phyloP scores from a whole-genome alignment of 2,797 vertebrate species.

The Antrozous pallidus region DNA sequence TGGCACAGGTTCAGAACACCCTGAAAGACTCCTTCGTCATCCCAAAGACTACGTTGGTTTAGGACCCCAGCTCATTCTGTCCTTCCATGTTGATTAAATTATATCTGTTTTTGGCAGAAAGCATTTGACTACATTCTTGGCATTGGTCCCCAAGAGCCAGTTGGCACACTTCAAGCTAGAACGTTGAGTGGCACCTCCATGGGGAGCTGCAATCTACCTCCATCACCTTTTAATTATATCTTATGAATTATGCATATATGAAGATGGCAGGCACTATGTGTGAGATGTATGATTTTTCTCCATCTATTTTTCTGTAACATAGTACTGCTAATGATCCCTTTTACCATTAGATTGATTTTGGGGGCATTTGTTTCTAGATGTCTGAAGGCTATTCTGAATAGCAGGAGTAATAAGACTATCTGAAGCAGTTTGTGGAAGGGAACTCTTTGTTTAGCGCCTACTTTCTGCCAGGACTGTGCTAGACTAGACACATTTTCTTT shows the following conservation, averaged over 20 bases:
- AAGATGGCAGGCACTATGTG: not conserved
- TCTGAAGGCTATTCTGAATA: not conserved
- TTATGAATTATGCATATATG: conserved; percentile 40
- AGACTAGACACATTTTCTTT: not conserved
- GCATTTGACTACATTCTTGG: not conserved
- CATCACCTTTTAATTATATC: conserved; percentile 43
- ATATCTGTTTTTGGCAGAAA: conserved; percentile 35
- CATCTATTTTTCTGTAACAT: not conserved
- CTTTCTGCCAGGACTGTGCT: not conserved
- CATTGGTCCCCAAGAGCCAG: not conserved
- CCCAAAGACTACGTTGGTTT: not conserved
- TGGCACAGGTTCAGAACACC: not conserved
- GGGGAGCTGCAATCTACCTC: not conserved
- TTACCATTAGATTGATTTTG: not conserved
- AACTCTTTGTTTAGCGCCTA: not conserved
- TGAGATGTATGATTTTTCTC: not conserved
- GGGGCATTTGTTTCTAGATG: not conserved
- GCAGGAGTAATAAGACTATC: not conserved
- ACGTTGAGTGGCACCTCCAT: not conserved
- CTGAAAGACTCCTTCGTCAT: not conserved
- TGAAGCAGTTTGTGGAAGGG: not conserved
- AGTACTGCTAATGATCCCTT: not conserved
- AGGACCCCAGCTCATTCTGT: not conserved
- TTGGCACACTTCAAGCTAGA: conserved; percentile 13
- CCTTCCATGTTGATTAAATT: not conserved